phyloP scores from a whole-genome alignment of 2,888 invertebrate species.

The Luperina testacea region DNA sequence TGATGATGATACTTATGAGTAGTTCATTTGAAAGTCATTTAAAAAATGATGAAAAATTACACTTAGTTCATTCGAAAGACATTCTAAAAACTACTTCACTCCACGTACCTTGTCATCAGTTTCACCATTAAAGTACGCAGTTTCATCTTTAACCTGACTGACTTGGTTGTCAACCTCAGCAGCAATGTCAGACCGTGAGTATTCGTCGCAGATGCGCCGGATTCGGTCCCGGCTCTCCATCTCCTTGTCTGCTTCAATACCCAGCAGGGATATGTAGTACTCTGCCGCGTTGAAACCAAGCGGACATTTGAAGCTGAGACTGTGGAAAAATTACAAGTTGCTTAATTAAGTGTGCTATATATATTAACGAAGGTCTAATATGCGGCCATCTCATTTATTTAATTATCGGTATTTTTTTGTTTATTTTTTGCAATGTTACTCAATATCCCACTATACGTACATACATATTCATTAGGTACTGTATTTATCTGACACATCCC shows the following conservation, averaged over 20 bases:
- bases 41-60: not conserved
- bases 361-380: too few species aligned
- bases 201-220: conserved; percentile 89
- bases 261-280: conserved; percentile 93
- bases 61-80: not conserved
- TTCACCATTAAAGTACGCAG: conserved; percentile 84
- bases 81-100: not conserved
- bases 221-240: conserved; percentile 84
- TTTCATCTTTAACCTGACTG: conserved; percentile 83
- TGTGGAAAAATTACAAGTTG: conserved; percentile 68
- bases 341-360: not conserved
- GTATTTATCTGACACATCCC: not conserved
- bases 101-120: conserved; percentile 79
- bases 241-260: conserved; percentile 84
- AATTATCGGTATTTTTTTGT: too few species aligned
- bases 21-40: not conserved
- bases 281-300: conserved; percentile 96
- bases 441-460: too few species aligned
- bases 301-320: conserved; percentile 92
- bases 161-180: conserved; percentile 80
- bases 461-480: too few species aligned
- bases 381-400: too few species aligned
- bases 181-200: conserved; percentile 86
- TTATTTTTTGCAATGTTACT: too few species aligned
- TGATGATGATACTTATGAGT: too few species aligned